These are phyloP conservation scores for Spisula solida DNA, from an alignment of 2,888 invertebrate genomes.

Conservation along the genomic window DNA sequence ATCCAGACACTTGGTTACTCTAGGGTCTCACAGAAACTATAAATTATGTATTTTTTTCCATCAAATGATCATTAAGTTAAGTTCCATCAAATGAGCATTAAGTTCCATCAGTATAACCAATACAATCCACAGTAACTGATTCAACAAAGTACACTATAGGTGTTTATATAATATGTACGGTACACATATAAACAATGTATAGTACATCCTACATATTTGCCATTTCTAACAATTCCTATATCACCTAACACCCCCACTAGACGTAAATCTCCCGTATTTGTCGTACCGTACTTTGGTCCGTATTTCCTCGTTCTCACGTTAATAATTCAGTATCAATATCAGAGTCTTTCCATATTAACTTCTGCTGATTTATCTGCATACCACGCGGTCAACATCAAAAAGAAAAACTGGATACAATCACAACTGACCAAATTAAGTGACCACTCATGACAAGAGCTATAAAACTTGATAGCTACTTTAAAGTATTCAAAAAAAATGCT, in stretches of 20 bases:
- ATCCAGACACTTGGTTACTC: background rate
- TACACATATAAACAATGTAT: background rate
- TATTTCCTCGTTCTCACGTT: background rate
- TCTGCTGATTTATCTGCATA: background rate
- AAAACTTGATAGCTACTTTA: background rate
- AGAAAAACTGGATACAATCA: background rate
- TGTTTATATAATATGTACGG: background rate
- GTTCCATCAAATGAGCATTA: background rate
- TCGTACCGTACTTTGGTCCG: background rate
- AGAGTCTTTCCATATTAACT: background rate
- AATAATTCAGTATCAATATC: constrained; percentile 21
- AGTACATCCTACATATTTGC: background rate
- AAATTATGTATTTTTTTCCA: background rate
- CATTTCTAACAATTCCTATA: background rate
- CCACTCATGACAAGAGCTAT: constrained; percentile 8
- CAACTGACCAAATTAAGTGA: constrained; percentile 14
- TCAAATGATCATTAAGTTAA: background rate
- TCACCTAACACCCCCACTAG: background rate
- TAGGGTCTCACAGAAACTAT: background rate
- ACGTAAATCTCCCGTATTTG: constrained; percentile 11
- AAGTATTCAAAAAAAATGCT: background rate
- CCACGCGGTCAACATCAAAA: constrained; percentile 4
- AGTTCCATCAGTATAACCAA: background rate
- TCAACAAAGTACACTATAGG: background rate
- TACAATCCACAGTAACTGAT: background rate